Evolutionary conservation across 2,888 invertebrate genomes (phyloP), one percentile per base, ranked within the genome.

Genomic region (Empis stercorea): DNA sequence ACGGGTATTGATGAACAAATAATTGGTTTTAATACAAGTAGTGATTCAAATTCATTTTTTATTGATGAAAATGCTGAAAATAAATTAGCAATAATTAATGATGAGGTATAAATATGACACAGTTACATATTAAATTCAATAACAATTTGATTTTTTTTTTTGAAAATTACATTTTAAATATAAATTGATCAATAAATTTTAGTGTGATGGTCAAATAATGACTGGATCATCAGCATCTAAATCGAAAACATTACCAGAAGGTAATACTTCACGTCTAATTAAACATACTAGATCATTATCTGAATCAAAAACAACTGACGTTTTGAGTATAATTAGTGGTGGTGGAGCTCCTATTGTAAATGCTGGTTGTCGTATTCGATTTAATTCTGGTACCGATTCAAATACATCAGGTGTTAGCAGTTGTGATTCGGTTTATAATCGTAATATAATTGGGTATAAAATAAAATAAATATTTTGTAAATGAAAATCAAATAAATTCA

Each of bases 351-450:
- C 32, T 50, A 55, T n/a, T 50, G 51, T 44, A 5, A 46, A 45
- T 41, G 48, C 61, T 63, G 65, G 69, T 61, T 61, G 74, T 70
- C 54, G 76, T 61, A 62, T 76, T 63, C 66, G 76, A n/a, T 73
- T 74, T 53, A 75, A 73, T 62, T 75, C 75, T 2, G 72, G 76
- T 58, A 80, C 80, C n/a, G 87, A 87, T 61, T 86, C 86, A 2
- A 84, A 83, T 48, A 86, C 85, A 1, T 87, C 86, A 51, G 87
- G 87, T 38, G 81, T 87, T 17, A 84, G 86, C 66, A 87, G 87
- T 48, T 83, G 81, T 57, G 87, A 87, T 64, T 87, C 85, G 2
- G 79, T 78, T 44, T 72, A 76, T 23, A 80, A 76, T 50, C 76
- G 76, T 61, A 74, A 74, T 56, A 71, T 72, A 53, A 71, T 77